Conservation (phyloP, 2,888 invertebrate species). For the Thalpophila matura region DNA sequence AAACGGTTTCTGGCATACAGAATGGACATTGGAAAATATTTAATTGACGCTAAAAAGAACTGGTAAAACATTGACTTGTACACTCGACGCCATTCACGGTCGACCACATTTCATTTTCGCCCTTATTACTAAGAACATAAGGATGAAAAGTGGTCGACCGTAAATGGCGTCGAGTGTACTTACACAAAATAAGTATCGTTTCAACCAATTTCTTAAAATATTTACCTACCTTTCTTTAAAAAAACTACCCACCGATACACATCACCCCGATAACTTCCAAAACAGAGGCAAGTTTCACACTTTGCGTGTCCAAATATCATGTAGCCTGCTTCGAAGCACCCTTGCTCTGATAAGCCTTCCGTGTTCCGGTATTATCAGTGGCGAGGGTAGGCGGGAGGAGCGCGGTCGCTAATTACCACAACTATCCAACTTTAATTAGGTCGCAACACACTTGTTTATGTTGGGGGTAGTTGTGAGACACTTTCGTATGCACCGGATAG, state of each 20-base stretch:
- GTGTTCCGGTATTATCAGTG: constrained; percentile 69
- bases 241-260: constrained; percentile 33
- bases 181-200: too few species aligned
- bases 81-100: too few species aligned
- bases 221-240: constrained; percentile 14
- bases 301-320: constrained; percentile 65
- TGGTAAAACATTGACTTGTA: too few species aligned
- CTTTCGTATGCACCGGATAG: constrained; percentile 52
- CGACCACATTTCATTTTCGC: too few species aligned
- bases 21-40: too few species aligned
- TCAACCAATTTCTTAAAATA: background rate
- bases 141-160: too few species aligned
- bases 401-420: constrained; percentile 70
- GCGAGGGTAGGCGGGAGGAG: constrained; percentile 38
- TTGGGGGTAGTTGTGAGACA: constrained; percentile 40
- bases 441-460: constrained; percentile 66
- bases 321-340: constrained; percentile 61
- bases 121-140: too few species aligned
- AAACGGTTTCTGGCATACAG: constrained; percentile 2
- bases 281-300: constrained; percentile 60
- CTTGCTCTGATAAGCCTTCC: constrained; percentile 68
- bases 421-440: constrained; percentile 77
- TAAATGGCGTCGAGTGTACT: too few species aligned
- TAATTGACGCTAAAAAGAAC: too few species aligned
- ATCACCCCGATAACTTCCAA: constrained; percentile 50